phyloP scores from a whole-genome alignment of 2,113 vertebrate genomes.

The Spermophilus dauricus region DNA sequence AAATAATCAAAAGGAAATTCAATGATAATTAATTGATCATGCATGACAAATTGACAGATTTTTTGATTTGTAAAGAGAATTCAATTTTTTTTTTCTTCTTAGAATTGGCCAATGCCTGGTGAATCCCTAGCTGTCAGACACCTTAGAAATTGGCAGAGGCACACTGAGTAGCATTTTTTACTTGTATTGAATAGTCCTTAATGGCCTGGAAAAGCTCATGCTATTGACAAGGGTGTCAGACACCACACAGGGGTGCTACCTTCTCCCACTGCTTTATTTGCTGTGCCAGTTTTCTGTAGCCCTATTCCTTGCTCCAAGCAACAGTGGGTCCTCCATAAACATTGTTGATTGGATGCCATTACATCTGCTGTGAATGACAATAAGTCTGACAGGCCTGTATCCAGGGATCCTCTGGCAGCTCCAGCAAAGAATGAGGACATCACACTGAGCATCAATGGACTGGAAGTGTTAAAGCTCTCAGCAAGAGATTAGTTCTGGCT shows the following conservation, averaged over 20 bases:
- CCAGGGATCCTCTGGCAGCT: not conserved
- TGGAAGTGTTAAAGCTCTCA: not conserved
- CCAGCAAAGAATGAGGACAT: not conserved
- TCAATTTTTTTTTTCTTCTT: not conserved
- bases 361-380: constrained; percentile 41
- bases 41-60: not conserved
- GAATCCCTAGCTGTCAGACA: not conserved
- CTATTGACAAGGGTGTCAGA: not conserved
- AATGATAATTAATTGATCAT: constrained; percentile 40
- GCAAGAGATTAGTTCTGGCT: not conserved
- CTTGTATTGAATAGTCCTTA: not conserved
- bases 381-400: not conserved
- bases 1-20: constrained; percentile 6
- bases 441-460: not conserved
- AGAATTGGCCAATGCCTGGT: not conserved
- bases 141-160: not conserved
- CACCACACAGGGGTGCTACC: not conserved
- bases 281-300: not conserved
- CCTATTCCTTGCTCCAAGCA: not conserved
- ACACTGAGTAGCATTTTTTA: not conserved
- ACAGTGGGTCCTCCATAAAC: constrained; percentile 35
- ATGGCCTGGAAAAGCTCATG: constrained; percentile 16
- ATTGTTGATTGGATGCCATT: constrained; percentile 42
- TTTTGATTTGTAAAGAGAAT: constrained; percentile 51
- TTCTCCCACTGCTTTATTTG: not conserved